Conservation (phyloP, 2,113 vertebrate species). For the Chitala chitala region DNA sequence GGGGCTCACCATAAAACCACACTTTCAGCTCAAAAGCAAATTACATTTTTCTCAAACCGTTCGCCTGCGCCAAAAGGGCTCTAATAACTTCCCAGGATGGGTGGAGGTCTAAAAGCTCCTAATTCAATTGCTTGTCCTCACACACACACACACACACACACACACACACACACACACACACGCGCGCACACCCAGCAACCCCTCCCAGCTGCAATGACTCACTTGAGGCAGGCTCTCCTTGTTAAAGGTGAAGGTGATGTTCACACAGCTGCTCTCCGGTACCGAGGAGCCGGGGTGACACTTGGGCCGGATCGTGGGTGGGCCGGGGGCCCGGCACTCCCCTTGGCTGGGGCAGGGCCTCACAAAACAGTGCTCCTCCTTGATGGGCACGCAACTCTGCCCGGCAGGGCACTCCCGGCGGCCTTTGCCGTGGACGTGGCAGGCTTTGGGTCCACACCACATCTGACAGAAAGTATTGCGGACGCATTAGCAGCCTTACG, state of each 20-base stretch:
- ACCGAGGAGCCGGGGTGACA: conserved; percentile 66
- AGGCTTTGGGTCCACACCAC: conserved; percentile 75
- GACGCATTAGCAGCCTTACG: not conserved
- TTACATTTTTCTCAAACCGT: not conserved
- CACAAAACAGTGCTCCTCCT: conserved; percentile 73
- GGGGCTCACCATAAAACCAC: not conserved
- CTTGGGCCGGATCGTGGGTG: conserved; percentile 60
- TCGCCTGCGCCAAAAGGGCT: not conserved
- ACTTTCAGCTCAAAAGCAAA: not conserved
- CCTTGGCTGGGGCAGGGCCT: conserved; percentile 67
- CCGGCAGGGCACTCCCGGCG: conserved; percentile 62
- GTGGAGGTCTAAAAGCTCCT: not conserved
- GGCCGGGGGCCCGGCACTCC: conserved; percentile 68
- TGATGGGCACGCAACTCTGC: conserved; percentile 66
- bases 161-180: too few species aligned
- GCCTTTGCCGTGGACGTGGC: conserved; percentile 57
- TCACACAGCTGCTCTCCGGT: conserved; percentile 70
- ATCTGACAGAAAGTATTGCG: conserved; percentile 52
- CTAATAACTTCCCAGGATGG: not conserved
- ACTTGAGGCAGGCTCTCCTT: conserved; percentile 80
- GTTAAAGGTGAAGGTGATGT: conserved; percentile 81
- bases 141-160: too few species aligned
- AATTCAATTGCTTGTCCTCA: not conserved
- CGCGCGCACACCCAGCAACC: too few species aligned
- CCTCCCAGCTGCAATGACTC: conserved; percentile 30